phyloP scores from a whole-genome alignment of 2,797 vertebrate species.

The Tamandua tetradactyla region DNA sequence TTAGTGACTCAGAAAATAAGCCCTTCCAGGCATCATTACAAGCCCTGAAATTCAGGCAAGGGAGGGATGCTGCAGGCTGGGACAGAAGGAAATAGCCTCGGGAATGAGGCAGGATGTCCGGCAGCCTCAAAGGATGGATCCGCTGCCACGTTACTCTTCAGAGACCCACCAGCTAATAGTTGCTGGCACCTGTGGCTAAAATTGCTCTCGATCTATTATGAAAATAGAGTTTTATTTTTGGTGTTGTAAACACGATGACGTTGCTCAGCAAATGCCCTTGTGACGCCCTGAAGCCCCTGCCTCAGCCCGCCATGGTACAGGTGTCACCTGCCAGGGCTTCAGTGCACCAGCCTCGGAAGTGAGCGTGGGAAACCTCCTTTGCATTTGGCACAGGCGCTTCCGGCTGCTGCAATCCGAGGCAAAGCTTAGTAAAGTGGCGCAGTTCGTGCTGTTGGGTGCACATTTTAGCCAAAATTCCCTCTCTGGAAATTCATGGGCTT shows the following conservation, averaged over 20 bases:
- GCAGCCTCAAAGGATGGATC: background rate
- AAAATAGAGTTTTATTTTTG: background rate
- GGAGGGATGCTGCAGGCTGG: background rate
- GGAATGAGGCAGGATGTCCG: background rate
- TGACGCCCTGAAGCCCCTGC: background rate
- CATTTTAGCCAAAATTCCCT: background rate
- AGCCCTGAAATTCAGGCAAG: background rate
- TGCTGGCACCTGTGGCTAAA: background rate
- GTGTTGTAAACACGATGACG: background rate
- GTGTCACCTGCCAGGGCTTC: background rate
- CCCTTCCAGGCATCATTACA: background rate
- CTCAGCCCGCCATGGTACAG: background rate
- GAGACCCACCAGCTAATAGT: background rate
- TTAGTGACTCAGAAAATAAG: background rate
- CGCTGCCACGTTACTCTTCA: background rate
- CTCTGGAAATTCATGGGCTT: conserved; percentile 3
- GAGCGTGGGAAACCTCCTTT: background rate
- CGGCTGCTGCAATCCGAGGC: background rate
- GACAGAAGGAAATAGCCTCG: background rate
- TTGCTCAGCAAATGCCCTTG: background rate
- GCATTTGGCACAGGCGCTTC: too few species aligned
- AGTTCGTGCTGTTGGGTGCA: background rate
- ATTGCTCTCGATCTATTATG: background rate
- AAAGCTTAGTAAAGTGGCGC: background rate
- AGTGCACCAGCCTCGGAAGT: background rate